These are phyloP conservation scores for Onychorhynchus coronatus DNA, from an alignment of 2,113 vertebrate species.

Conservation along the genomic window DNA sequence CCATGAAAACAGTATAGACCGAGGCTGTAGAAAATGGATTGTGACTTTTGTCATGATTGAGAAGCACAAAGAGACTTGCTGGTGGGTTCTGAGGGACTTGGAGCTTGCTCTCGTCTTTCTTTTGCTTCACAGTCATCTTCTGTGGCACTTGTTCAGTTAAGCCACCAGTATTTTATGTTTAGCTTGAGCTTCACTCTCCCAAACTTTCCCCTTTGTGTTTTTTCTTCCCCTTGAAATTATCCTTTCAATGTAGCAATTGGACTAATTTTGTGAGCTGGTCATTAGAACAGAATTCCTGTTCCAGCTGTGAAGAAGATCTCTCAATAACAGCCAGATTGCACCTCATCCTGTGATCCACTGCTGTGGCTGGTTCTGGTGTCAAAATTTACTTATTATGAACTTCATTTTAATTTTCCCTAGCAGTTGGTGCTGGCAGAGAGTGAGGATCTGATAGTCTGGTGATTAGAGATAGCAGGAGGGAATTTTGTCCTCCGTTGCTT, in stretches of 20 bases:
- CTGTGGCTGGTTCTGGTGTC: background rate
- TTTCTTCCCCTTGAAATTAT: background rate
- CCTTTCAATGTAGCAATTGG: background rate
- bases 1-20: rapidly evolving
- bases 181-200: background rate
- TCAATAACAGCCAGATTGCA: background rate
- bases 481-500: background rate
- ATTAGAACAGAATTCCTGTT: background rate
- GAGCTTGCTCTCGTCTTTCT: background rate
- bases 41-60: background rate
- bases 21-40: background rate
- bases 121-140: background rate
- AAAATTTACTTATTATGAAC: background rate
- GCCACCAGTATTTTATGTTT: background rate
- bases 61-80: background rate
- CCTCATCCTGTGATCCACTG: background rate
- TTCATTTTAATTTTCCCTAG: background rate
- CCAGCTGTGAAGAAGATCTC: background rate
- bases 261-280: background rate
- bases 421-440: background rate
- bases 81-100: background rate
- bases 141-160: background rate
- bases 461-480: background rate
- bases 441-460: background rate
- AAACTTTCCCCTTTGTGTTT: background rate